These are phyloP conservation scores for Zootoca vivipara DNA, from an alignment of 2,113 vertebrate species.

Conservation along the genomic window DNA sequence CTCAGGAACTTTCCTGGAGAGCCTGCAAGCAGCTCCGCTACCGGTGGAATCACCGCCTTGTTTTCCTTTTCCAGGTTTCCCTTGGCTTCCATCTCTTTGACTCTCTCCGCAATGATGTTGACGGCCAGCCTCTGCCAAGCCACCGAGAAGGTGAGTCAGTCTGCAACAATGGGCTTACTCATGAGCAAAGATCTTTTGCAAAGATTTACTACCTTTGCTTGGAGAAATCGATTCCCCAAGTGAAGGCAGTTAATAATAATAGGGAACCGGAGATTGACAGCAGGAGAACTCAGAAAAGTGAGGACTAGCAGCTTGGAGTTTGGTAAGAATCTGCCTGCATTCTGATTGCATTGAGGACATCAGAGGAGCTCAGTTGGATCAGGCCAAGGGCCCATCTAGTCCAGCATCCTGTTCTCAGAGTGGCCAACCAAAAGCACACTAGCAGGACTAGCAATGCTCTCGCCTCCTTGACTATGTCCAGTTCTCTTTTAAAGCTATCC, in stretches of 20 bases:
- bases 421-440: no score
- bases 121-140: neutral
- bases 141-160: constrained; percentile 25
- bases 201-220: no score
- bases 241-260: no score
- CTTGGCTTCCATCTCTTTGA: constrained; percentile 5
- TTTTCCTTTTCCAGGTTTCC: constrained; percentile 3
- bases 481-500: no score
- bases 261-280: neutral
- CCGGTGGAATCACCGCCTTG: neutral
- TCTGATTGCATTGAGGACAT: no score
- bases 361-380: no score
- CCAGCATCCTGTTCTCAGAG: no score
- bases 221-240: no score
- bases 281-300: neutral
- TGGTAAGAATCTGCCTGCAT: neutral
- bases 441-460: no score
- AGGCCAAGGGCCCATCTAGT: no score
- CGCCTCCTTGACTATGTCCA: no score
- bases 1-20: neutral
- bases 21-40: neutral
- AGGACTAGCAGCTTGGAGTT: neutral
- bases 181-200: no score
- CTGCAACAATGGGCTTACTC: neutral
- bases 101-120: neutral